Base-by-base conservation (phyloP, 1,140 invertebrate genomes). In the Macrobrachium rosenbergii region DNA sequence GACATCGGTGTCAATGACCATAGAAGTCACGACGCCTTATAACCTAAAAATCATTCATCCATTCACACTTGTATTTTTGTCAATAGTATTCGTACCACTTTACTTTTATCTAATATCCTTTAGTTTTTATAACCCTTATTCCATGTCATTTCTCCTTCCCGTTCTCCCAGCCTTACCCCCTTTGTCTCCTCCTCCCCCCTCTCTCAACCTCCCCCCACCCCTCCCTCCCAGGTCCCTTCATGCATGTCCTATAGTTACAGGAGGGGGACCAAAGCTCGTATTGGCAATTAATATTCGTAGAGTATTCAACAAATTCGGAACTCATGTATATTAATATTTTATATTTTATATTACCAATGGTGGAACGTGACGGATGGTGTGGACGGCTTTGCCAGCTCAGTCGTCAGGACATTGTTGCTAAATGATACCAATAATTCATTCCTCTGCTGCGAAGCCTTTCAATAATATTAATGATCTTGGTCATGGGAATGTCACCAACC, bases 211-310 rank as follows among this genome's bases (percentile, higher is more conserved):
- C 12, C n/a, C 59, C 5, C 2, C 11, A 2, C 45, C 23, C 63
- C 5, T 17, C 28, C 7, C 62, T 28, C 82, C 28, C 62, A 8
- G 37, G 73, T 10, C 17, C 28, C 28, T 23, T 60, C 67, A 52
- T 75, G n/a, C 52, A 58, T 16, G 75, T 83, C 52, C 67, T 75
- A 75, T 60, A 62, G 67, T 73, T 52, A 52, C 52, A 52, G 52
- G 2, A 52, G 52, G 52, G 52, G 52, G 72, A 63, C 60, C 52
- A 64, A 81, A 81, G 37, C 79, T 63, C 21, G 58, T 83, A 75
- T 83, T 28, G 69, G 82, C 75, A 73, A 75, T 83, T 83, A 83
- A 83, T 83, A 83, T 83, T 83, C 82, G 69, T 28, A 37, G 82
- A 37, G 67, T 83, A 83, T 83, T 83, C 82, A 28, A 19, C 82